phyloP scores from a whole-genome alignment of 2,113 vertebrate genomes.

The Hymenochirus boettgeri region DNA sequence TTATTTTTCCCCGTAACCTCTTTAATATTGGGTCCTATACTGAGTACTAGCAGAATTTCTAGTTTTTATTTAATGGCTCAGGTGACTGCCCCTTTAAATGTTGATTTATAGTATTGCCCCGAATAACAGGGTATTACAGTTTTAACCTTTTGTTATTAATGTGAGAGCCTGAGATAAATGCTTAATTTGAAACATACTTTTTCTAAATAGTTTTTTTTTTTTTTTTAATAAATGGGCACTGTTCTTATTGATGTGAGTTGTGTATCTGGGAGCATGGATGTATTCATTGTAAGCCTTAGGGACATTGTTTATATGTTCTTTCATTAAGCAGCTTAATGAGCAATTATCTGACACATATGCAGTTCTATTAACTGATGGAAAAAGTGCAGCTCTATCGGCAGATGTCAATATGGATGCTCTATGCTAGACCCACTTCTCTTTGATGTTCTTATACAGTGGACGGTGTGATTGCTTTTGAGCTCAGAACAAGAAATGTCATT shows the following conservation, averaged over 20 bases:
- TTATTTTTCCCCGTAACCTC: no score
- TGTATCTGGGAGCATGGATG: conserved; percentile 42
- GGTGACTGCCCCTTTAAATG: no score
- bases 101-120: no score
- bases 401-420: conserved; percentile 10
- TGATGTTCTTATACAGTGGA: not conserved
- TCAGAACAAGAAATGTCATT: conserved; percentile 1
- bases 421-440: conserved; percentile 1
- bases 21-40: no score
- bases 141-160: no score
- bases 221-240: conserved; percentile 37
- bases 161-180: no score
- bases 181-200: no score
- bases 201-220: conserved; percentile 44
- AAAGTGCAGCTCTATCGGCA: conserved; percentile 29
- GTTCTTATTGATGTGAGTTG: conserved; percentile 45
- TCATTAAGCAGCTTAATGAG: conserved; percentile 48
- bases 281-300: conserved; percentile 44
- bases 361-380: conserved; percentile 40
- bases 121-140: no score
- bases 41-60: no score
- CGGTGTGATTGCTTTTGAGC: conserved; percentile 4
- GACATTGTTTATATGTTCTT: conserved; percentile 48
- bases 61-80: no score
- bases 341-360: conserved; percentile 41